Conservation (phyloP, 2,888 invertebrate genomes). For the Diarsia dahlii region DNA sequence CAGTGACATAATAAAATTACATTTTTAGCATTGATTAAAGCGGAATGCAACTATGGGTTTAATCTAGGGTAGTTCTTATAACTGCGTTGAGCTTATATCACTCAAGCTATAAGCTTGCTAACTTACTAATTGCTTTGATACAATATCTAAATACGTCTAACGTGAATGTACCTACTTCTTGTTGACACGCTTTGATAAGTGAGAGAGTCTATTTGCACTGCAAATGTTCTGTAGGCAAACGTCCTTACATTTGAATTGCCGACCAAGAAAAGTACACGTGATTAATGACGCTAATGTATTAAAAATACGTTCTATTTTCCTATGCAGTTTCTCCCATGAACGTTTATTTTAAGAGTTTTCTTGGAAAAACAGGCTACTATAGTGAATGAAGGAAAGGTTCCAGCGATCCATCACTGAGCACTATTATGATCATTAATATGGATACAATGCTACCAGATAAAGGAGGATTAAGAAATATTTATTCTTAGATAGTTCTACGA, state of each 20-base stretch:
- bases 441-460: constrained; percentile 17
- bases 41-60: too few species aligned
- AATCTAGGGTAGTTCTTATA: background rate
- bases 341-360: background rate
- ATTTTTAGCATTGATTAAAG: too few species aligned
- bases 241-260: constrained; percentile 1
- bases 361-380: constrained; percentile 18
- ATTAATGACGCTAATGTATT: background rate
- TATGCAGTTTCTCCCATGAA: background rate
- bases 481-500: background rate
- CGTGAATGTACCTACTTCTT: constrained; percentile 5
- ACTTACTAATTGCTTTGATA: constrained; percentile 25
- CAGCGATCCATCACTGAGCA: constrained; percentile 36
- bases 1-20: too few species aligned
- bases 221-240: constrained; percentile 3
- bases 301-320: constrained; percentile 2
- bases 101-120: background rate
- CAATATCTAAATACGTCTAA: constrained; percentile 9
- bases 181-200: constrained; percentile 1
- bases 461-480: constrained; percentile 1
- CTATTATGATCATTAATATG: constrained; percentile 30
- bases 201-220: constrained; percentile 12
- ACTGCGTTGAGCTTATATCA: background rate
- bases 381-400: constrained; percentile 6
- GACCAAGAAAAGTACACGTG: background rate